A percentile compares a stretch with the other conserved stretches of the same genome.
phyloP scores from a whole-genome alignment of 2,797 vertebrate genomes.

The Falco concolor region DNA sequence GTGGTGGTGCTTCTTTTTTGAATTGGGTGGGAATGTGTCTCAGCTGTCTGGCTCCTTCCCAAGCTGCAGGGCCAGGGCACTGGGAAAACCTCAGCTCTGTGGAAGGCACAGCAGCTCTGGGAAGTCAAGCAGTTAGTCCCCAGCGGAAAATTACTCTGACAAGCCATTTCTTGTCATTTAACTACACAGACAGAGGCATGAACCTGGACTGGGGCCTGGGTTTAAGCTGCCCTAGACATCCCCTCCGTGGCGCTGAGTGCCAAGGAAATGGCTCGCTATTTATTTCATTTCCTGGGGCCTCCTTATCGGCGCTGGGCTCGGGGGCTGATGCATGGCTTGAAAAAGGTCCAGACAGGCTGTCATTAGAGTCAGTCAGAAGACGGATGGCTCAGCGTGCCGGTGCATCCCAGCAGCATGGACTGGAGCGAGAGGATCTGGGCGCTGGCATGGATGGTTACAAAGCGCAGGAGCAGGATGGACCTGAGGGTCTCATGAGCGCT shows the following conservation, averaged over 20 bases:
- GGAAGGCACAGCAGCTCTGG: not conserved
- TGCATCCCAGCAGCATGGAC: not conserved
- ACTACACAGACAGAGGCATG: not conserved
- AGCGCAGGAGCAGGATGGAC: not conserved
- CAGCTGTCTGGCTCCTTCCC: not conserved
- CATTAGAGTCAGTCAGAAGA: not conserved
- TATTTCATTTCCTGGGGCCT: not conserved
- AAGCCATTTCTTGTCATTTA: not conserved
- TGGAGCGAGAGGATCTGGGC: accelerated
- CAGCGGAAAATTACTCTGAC: not conserved
- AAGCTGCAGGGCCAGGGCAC: accelerated
- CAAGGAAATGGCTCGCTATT: not conserved
- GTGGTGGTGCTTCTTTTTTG: not conserved
- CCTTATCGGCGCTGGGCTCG: not conserved
- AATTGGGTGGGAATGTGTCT: not conserved
- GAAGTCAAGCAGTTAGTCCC: not conserved
- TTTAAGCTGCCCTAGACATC: not conserved
- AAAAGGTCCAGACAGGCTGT: not conserved
- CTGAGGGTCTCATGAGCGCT: not conserved
- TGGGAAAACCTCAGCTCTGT: not conserved
- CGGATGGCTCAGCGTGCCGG: not conserved
- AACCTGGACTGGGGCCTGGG: not conserved
- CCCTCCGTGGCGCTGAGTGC: not conserved
- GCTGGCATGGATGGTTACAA: not conserved
- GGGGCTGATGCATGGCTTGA: not conserved